These are phyloP conservation scores for Mythimna impura DNA, from an alignment of 2,888 invertebrate genomes.

Conservation along the genomic window DNA sequence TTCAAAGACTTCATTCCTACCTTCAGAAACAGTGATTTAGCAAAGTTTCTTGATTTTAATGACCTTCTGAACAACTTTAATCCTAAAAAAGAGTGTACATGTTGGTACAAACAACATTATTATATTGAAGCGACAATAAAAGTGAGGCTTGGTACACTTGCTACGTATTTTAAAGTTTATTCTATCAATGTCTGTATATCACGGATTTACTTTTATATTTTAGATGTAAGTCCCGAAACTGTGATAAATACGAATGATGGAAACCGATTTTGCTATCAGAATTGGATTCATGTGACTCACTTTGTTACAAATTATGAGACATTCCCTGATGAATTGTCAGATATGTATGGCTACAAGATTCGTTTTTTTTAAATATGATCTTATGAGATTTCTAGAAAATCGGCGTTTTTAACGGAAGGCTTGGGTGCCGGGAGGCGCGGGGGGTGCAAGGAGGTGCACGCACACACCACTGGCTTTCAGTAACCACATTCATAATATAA, in stretches of 20 bases:
- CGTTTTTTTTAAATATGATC: too few relatives aligned
- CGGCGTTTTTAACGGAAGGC: too few relatives aligned
- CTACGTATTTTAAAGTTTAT: slow-evolving; percentile 15
- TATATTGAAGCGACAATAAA: slow-evolving; percentile 21
- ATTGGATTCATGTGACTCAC: not conserved
- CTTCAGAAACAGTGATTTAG: not conserved
- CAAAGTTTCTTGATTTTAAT: not conserved
- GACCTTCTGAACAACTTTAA: not conserved
- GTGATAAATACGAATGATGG: slow-evolving; percentile 60
- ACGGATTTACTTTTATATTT: slow-evolving; percentile 35
- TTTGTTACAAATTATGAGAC: slow-evolving; percentile 9
- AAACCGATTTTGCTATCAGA: slow-evolving; percentile 5
- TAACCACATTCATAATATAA: too few relatives aligned
- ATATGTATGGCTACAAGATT: not conserved
- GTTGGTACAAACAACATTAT: not conserved
- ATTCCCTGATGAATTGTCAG: not conserved
- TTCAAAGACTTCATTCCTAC: not conserved
- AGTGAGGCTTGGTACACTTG: not conserved
- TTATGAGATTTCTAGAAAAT: too few relatives aligned
- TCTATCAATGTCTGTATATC: slow-evolving; percentile 24
- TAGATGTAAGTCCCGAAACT: slow-evolving; percentile 57
- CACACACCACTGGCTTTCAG: too few relatives aligned
- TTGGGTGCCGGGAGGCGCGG: too few relatives aligned
- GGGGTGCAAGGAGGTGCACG: too few relatives aligned
- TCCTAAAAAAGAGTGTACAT: not conserved